A percentile compares a stretch with the other conserved stretches of the same genome.
phyloP scores from a whole-genome alignment of 2,888 invertebrate species.

The Aspidiotus destructor region DNA sequence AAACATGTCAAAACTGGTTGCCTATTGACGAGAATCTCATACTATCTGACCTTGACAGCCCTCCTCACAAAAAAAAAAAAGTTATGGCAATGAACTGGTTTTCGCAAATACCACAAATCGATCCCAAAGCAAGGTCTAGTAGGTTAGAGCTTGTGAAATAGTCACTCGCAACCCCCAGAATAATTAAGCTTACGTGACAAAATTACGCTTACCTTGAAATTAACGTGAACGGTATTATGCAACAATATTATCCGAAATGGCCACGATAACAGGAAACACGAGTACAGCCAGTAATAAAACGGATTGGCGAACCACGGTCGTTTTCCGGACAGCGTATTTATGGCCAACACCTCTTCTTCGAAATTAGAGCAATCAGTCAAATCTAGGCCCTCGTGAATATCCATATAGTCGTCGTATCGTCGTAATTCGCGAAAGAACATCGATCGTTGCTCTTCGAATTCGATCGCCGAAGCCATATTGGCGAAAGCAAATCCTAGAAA shows the following conservation, averaged over 20 bases:
- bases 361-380: constrained; percentile 54
- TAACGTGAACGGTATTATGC: constrained; percentile 69
- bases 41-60: too few species aligned
- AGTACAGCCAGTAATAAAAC: constrained; percentile 63
- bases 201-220: constrained; percentile 54
- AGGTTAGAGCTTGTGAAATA: too few species aligned
- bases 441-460: constrained; percentile 71
- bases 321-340: constrained; percentile 43
- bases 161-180: too few species aligned
- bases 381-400: constrained; percentile 71
- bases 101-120: too few species aligned
- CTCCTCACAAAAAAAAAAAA: too few species aligned
- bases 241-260: constrained; percentile 67
- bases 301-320: constrained; percentile 59
- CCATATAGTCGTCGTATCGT: constrained; percentile 72
- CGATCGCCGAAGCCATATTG: constrained; percentile 63
- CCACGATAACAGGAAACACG: constrained; percentile 68
- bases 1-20: too few species aligned
- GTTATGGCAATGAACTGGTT: too few species aligned
- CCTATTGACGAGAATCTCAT: too few species aligned
- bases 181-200: too few species aligned
- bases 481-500: constrained; percentile 59
- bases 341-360: constrained; percentile 50
- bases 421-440: constrained; percentile 71
- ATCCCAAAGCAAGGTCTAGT: too few species aligned